These are phyloP conservation scores for Graptemys geographica DNA, from an alignment of 2,797 vertebrate genomes.

Conservation along the genomic window DNA sequence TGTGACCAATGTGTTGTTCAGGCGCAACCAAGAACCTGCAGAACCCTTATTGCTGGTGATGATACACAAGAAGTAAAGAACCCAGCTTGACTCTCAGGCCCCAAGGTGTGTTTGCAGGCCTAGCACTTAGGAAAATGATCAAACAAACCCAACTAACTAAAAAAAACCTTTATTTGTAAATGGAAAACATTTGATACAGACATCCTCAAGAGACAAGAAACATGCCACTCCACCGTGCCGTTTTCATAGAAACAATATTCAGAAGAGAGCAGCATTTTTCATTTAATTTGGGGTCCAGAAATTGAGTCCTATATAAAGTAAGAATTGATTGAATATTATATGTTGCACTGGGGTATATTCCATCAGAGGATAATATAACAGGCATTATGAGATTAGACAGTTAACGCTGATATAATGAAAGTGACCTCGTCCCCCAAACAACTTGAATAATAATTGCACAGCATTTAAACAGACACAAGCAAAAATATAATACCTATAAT, in stretches of 20 bases:
- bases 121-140: background rate
- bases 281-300: background rate
- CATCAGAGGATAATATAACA: background rate
- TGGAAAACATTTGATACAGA: background rate
- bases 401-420: accelerated
- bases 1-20: too few relatives aligned
- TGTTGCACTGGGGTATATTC: background rate
- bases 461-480: background rate
- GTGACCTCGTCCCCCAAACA: background rate
- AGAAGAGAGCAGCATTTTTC: background rate
- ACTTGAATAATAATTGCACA: accelerated
- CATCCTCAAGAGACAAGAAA: background rate
- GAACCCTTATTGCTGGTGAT: background rate
- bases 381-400: background rate
- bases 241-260: background rate
- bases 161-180: background rate
- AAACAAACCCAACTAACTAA: too few relatives aligned
- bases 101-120: background rate
- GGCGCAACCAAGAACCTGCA: too few relatives aligned
- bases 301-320: background rate
- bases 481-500: background rate
- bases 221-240: background rate
- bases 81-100: background rate
- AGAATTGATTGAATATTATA: background rate
- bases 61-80: background rate